A percentile compares a stretch with the other conserved stretches of the same genome.
Evolutionary conservation across 2,797 vertebrate species (phyloP).

Genomic region (Psittacula echo): DNA sequence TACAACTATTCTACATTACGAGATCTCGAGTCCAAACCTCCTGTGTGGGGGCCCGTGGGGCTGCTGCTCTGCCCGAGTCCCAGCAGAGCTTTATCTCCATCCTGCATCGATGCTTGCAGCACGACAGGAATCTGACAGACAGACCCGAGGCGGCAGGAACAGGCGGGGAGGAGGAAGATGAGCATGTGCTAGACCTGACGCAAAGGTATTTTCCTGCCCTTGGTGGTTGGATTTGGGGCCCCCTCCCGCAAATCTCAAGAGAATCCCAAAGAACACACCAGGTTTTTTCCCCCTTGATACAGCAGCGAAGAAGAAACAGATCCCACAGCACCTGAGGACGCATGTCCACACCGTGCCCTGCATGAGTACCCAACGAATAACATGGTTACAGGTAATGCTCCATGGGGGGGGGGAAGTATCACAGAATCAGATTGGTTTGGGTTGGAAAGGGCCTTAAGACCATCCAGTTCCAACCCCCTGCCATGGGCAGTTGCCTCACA

Average conservation of each 20-base stretch:
- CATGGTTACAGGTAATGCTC: conserved; percentile 84
- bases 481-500: background rate
- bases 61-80: background rate
- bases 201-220: conserved; percentile 63
- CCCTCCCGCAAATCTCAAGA: fast-evolving
- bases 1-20: background rate
- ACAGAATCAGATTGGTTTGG: background rate
- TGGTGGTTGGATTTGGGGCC: fast-evolving
- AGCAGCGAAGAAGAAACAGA: conserved; percentile 48
- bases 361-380: conserved; percentile 80
- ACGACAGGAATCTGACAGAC: background rate
- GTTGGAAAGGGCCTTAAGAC: background rate
- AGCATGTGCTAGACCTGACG: background rate
- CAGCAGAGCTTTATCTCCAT: background rate
- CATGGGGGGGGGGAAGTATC: background rate
- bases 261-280: fast-evolving
- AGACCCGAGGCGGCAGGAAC: background rate
- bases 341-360: conserved; percentile 63
- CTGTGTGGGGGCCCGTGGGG: fast-evolving
- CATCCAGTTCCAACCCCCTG: background rate
- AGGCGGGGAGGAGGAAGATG: background rate
- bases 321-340: conserved; percentile 30
- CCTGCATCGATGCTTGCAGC: background rate
- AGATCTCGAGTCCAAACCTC: background rate
- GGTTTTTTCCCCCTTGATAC: background rate